Base-by-base conservation (phyloP, 1,140 invertebrate species). In the Drosophila rufa region DNA sequence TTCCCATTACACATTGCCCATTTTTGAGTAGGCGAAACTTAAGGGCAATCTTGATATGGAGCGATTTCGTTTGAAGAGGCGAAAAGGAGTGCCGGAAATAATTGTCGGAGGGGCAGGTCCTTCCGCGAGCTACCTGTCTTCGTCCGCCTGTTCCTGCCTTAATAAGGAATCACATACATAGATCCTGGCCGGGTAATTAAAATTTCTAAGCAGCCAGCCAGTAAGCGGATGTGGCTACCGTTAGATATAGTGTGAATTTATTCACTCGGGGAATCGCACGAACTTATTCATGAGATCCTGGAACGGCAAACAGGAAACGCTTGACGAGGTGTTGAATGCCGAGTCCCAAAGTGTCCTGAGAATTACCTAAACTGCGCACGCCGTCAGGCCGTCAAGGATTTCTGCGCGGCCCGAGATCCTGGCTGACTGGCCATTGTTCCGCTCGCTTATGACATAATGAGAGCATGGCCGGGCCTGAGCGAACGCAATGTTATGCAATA, bases 401-500 rank as follows among this genome's bases (percentile, higher is more conserved):
- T 75, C 75, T 66, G 70, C 53, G 57, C 75, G 79, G 15, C n/a
- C 30, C 38, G 22, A 50, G 38, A 42, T 68, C 47, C 80, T 55
- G 17, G 19, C 66, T 38, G 55, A 62, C 47, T 15, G 19, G n/a
- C 45, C 58, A 71, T 89, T 87, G 85, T 89, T 75, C 45, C 30
- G 65, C 65, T 46, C 85, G 61, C 77, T 89, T 80, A 87, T 87
- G 84, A 87, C 82, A 78, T 89, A 78, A 87, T 79, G 76, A 79
- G 76, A 79, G 66, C 75, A 56, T 36, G 46, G 64, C 55, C 67
- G 22, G 55, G 59, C 47, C 51, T 43, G 17, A 38, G 47, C 71
- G n/a, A 75, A 82, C 83, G 83, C 77, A 87, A 87, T 87, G 78
- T 87, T 87, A 87, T 87, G 84, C 84, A 87, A 87, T 75, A 87